Percentiles rank a stretch among this genome's conserved stretches.
These are phyloP conservation scores for Lordiphosa fenestrarum DNA, from an alignment of 2,888 invertebrate genomes.

Conservation along the genomic window DNA sequence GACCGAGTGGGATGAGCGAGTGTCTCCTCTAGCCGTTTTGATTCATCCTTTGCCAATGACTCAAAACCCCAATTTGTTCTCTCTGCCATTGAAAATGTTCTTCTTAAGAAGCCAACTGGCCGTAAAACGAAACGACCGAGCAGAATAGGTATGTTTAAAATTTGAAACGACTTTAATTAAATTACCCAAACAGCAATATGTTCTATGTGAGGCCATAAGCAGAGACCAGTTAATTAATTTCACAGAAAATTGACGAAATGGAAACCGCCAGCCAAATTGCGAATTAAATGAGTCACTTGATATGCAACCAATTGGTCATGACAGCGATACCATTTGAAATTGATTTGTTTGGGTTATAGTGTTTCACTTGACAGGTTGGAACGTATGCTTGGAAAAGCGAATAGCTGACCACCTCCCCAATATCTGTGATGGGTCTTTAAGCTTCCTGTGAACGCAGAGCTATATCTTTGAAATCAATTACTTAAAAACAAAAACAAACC, in stretches of 20 bases:
- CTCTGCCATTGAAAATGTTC: slow-evolving; percentile 33
- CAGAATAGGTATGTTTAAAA: slow-evolving; percentile 18
- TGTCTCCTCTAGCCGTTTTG: slow-evolving; percentile 46
- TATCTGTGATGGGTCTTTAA: too few relatives aligned
- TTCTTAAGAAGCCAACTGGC: slow-evolving; percentile 5
- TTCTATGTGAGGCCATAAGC: slow-evolving; percentile 7
- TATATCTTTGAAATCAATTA: too few relatives aligned
- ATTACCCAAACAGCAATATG: slow-evolving; percentile 24
- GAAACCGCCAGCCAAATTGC: neutral
- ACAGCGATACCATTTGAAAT: neutral
- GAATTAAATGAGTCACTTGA: neutral
- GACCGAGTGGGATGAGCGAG: too few relatives aligned
- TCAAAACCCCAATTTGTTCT: slow-evolving; percentile 52
- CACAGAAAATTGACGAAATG: neutral
- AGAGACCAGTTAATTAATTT: slow-evolving; percentile 10
- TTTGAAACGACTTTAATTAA: slow-evolving; percentile 41
- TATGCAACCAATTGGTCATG: neutral
- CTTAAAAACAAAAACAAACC: too few relatives aligned
- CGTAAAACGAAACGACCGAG: slow-evolving; percentile 44
- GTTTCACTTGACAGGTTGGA: too few relatives aligned
- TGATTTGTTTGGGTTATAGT: neutral
- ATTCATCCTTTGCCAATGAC: slow-evolving; percentile 58
- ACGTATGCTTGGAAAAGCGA: too few relatives aligned
- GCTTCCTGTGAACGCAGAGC: too few relatives aligned
- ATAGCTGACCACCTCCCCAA: too few relatives aligned